Evolutionary conservation across 2,113 vertebrate species (phyloP).

Genomic region (Amphiprion ocellaris): DNA sequence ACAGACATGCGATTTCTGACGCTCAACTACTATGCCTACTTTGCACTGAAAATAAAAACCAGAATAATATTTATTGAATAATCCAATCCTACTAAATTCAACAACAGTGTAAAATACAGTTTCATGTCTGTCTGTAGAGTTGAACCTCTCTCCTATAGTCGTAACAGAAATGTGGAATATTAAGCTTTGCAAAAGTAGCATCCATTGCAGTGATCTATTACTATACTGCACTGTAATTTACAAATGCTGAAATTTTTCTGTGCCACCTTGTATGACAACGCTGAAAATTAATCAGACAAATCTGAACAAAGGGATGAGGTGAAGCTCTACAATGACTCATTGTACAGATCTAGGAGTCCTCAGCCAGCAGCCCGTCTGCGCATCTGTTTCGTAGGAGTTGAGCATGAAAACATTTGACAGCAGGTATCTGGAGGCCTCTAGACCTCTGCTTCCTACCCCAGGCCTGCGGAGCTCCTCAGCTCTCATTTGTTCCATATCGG

Average conservation of each 20-base stretch:
- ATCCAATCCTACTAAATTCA: too few species aligned
- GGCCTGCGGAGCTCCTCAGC: conserved; percentile 31
- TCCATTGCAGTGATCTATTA: neutral
- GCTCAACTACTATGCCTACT: too few species aligned
- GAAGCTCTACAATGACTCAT: neutral
- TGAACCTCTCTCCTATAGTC: neutral
- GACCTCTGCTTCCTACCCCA: conserved; percentile 33
- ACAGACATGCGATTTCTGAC: too few species aligned
- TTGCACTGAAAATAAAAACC: too few species aligned
- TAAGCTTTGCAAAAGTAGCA: neutral
- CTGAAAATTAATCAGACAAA: conserved; percentile 9
- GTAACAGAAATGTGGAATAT: neutral
- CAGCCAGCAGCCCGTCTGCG: neutral
- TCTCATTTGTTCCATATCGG: conserved; percentile 69
- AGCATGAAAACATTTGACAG: conserved; percentile 43
- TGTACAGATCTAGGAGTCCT: neutral
- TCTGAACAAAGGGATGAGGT: neutral
- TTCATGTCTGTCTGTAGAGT: too few species aligned
- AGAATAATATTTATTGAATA: too few species aligned
- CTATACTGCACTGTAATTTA: neutral
- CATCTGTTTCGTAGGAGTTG: conserved; percentile 41
- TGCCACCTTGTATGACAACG: neutral
- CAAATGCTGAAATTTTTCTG: neutral
- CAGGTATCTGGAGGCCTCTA: conserved; percentile 51
- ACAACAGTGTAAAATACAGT: too few species aligned